Evolutionary conservation across 2,888 invertebrate species (phyloP).

Genomic region (Iselma pallidipennis): DNA sequence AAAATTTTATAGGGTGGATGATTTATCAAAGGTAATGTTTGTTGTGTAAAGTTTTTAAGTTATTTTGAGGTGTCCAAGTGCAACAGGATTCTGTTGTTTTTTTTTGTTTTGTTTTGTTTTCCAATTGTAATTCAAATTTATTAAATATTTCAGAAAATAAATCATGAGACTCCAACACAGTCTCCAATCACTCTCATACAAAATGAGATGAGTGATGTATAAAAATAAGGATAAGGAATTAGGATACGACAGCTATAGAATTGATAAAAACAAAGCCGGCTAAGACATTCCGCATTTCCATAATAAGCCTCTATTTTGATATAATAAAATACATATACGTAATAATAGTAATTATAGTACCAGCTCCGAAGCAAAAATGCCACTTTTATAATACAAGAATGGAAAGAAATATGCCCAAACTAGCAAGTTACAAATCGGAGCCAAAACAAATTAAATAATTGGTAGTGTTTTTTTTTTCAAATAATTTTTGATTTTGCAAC

Average conservation of each 20-base stretch:
- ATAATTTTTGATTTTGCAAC: too few relatives aligned
- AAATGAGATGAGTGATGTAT: constrained; percentile 38
- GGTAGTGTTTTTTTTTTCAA: constrained; percentile 9
- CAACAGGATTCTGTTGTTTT: constrained; percentile 33
- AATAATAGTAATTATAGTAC: constrained; percentile 25
- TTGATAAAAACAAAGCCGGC: constrained; percentile 46
- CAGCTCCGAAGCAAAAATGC: constrained; percentile 33
- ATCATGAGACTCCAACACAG: constrained; percentile 44
- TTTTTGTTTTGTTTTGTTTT: constrained; percentile 13
- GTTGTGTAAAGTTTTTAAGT: constrained; percentile 8
- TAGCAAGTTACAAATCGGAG: constrained; percentile 30
- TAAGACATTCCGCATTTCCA: constrained; percentile 51
- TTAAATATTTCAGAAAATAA: constrained; percentile 46
- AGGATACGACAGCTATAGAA: constrained; percentile 51
- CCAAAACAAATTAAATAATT: constrained; percentile 39
- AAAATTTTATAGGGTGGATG: constrained; percentile 32
- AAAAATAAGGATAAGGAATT: constrained; percentile 34
- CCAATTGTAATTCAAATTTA: neutral
- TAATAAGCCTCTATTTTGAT: constrained; percentile 39
- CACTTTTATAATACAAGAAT: constrained; percentile 9
- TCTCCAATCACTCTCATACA: constrained; percentile 37
- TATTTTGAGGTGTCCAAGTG: constrained; percentile 31
- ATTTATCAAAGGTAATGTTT: constrained; percentile 9
- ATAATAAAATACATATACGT: neutral
- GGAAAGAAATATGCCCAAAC: constrained; percentile 34